phyloP scores from a whole-genome alignment of 2,113 vertebrate genomes.

The Cygnus buccinator region DNA sequence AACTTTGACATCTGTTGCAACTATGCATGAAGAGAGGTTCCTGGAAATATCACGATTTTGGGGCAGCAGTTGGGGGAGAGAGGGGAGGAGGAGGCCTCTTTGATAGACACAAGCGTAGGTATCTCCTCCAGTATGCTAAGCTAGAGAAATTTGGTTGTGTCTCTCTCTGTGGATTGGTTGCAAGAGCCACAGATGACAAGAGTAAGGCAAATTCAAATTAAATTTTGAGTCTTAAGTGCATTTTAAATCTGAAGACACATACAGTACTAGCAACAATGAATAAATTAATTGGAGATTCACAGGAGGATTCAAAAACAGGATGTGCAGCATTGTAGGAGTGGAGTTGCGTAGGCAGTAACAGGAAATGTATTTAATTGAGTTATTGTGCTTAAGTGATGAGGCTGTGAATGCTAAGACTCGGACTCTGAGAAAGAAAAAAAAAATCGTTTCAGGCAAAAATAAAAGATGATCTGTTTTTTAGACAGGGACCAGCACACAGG shows the following conservation, averaged over 20 bases:
- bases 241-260: not conserved
- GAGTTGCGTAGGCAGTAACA: not conserved
- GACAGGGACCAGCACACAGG: not conserved
- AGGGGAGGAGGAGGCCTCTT: not conserved
- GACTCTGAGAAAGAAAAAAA: not conserved
- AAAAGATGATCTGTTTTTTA: not conserved
- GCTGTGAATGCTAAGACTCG: not conserved
- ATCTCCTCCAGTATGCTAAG: not conserved
- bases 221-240: not conserved
- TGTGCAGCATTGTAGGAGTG: not conserved
- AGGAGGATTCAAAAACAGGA: not conserved
- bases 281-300: not conserved
- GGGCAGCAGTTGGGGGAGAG: not conserved
- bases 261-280: not conserved
- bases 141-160: not conserved
- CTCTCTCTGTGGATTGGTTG: not conserved
- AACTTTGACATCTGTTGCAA: not conserved
- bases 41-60: not conserved
- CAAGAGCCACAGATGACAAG: not conserved
- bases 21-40: not conserved
- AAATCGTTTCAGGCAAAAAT: not conserved
- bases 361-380: not conserved
- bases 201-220: not conserved
- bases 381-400: not conserved
- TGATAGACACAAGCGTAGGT: not conserved